These are phyloP conservation scores for Apostichopus parvimensis DNA, from an alignment of 35 echinoderm and acorn worm genomes.

Conservation along the genomic window DNA sequence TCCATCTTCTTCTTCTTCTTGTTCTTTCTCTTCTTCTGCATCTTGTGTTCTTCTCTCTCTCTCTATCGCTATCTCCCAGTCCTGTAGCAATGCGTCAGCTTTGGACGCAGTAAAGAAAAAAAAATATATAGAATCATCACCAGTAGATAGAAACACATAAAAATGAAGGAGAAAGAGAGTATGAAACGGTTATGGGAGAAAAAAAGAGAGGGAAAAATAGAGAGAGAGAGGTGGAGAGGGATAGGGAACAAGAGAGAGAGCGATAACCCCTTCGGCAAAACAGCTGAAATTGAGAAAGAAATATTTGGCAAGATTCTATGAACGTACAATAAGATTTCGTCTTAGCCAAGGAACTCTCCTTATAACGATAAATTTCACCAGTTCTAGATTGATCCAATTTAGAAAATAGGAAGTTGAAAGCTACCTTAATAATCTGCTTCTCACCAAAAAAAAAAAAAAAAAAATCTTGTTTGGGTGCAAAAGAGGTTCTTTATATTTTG, in stretches of 20 bases:
- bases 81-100: conserved; percentile 53
- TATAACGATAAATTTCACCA: conserved; percentile 32
- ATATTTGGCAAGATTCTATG: conserved; percentile 50
- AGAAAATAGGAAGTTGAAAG: conserved; percentile 58
- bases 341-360: conserved; percentile 15
- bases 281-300: conserved; percentile 55
- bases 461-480: neutral
- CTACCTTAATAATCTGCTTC: conserved; percentile 36
- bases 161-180: neutral
- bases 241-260: conserved; percentile 2
- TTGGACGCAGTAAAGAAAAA: conserved; percentile 22
- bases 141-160: conserved; percentile 1
- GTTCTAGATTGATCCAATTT: conserved; percentile 54
- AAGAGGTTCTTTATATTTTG: neutral
- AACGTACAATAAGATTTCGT: conserved; percentile 48
- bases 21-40: too few species aligned
- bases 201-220: neutral
- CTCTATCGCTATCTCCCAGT: neutral
- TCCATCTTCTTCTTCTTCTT: neutral
- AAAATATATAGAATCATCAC: conserved; percentile 7
- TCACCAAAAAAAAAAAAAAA: neutral
- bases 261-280: conserved; percentile 48
- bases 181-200: neutral
- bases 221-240: neutral
- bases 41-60: too few species aligned